A percentile compares a stretch with the other conserved stretches of the same genome.
These are phyloP conservation scores for Lacanobia wlatinum DNA, from an alignment of 2,888 invertebrate species.

Conservation along the genomic window DNA sequence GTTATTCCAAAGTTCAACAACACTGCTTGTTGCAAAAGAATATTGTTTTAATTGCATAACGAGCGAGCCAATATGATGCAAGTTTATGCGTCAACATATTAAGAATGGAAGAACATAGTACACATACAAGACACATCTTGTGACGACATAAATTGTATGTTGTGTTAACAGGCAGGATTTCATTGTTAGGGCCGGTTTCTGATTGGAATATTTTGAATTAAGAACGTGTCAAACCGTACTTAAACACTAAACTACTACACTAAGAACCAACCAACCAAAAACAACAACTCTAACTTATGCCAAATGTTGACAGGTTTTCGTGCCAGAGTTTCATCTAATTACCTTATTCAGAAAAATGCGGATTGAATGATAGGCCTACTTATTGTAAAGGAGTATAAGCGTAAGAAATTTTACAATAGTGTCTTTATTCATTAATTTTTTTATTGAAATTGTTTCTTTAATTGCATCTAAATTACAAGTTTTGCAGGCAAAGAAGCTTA, in stretches of 20 bases:
- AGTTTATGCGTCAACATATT: conserved; percentile 50
- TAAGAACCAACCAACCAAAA: too few relatives aligned
- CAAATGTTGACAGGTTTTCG: background rate
- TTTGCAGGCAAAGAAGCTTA: background rate
- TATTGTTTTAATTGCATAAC: conserved; percentile 55
- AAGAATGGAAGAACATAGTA: conserved; percentile 25
- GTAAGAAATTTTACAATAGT: too few relatives aligned
- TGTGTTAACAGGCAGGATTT: background rate
- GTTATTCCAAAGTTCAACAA: conserved; percentile 46
- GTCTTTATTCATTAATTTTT: too few relatives aligned
- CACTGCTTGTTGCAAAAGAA: conserved; percentile 49
- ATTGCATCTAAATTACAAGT: background rate
- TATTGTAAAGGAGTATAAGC: too few relatives aligned
- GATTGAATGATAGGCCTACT: too few relatives aligned
- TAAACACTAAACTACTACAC: too few relatives aligned
- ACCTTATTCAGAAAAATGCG: background rate
- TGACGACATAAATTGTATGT: conserved; percentile 16
- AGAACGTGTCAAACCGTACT: background rate
- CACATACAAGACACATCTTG: too few relatives aligned
- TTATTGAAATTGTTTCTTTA: background rate
- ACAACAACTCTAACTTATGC: too few relatives aligned
- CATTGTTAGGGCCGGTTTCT: too few relatives aligned
- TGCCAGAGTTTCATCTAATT: background rate
- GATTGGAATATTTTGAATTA: background rate
- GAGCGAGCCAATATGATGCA: conserved; percentile 48